Conservation (phyloP, 2,113 vertebrate genomes). For the Cynopterus brachyotis region DNA sequence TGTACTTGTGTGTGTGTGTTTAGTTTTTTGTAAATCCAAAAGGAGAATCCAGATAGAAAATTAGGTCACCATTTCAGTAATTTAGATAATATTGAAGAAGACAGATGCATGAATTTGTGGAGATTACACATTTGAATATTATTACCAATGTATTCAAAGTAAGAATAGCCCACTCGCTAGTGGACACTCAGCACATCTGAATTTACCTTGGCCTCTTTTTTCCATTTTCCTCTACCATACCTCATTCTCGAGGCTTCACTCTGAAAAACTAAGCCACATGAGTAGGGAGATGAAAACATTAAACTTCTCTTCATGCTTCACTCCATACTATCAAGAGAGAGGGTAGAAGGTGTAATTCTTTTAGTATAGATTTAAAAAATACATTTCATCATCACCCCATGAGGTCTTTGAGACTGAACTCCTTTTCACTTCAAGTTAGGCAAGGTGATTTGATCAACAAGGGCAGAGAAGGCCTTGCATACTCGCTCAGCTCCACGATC, state of each 20-base stretch:
- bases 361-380: background rate
- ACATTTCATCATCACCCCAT: background rate
- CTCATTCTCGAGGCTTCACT: background rate
- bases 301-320: background rate
- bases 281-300: background rate
- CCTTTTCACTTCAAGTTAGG: conserved; percentile 69
- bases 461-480: conserved; percentile 81
- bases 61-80: background rate
- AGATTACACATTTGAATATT: background rate
- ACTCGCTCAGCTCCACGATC: conserved; percentile 83
- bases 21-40: background rate
- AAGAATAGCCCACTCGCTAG: background rate
- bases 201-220: background rate
- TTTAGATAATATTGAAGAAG: background rate
- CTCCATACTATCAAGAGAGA: background rate
- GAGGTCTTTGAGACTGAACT: background rate
- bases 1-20: background rate
- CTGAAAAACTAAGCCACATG: background rate
- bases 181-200: background rate
- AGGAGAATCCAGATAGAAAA: background rate
- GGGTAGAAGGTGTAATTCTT: background rate
- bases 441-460: conserved; percentile 83
- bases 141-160: background rate
- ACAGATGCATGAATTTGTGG: background rate
- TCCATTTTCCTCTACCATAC: background rate